phyloP scores from a whole-genome alignment of 2,888 invertebrate species.

The Pollenia griseotomentosa region DNA sequence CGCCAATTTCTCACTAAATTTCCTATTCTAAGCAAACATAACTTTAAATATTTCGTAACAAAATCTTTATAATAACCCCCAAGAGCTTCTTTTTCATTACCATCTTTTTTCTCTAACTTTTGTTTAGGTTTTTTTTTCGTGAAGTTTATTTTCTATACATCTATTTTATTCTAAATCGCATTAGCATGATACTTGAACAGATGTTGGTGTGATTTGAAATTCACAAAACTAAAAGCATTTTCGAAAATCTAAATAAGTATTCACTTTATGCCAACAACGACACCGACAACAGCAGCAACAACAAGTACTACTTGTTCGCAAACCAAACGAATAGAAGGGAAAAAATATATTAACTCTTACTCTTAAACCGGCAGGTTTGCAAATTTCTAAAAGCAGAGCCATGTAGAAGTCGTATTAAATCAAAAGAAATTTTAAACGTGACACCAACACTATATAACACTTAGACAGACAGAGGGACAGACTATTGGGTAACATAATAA shows the following conservation, averaged over 20 bases:
- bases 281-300: conserved; percentile 29
- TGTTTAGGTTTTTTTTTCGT: neutral
- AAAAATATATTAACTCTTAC: conserved; percentile 31
- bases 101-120: neutral
- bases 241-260: conserved; percentile 67
- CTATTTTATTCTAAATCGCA: conserved; percentile 75
- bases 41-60: conserved; percentile 28
- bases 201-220: conserved; percentile 83
- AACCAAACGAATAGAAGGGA: conserved; percentile 39
- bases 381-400: conserved; percentile 46
- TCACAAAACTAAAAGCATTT: conserved; percentile 83
- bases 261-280: conserved; percentile 43
- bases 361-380: conserved; percentile 52
- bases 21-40: neutral
- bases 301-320: conserved; percentile 32
- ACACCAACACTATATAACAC: conserved; percentile 41
- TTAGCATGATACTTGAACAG: conserved; percentile 82
- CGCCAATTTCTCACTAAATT: neutral
- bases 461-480: neutral
- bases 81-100: conserved; percentile 9
- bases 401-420: conserved; percentile 66
- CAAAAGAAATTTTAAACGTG: conserved; percentile 56
- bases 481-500: neutral
- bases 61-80: conserved; percentile 20
- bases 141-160: conserved; percentile 30